A percentile compares a stretch with the other conserved stretches of the same genome.
These are phyloP conservation scores for Temnopleurus reevesii DNA, from an alignment of 53 echinoderm and acorn worm genomes.

Conservation along the genomic window DNA sequence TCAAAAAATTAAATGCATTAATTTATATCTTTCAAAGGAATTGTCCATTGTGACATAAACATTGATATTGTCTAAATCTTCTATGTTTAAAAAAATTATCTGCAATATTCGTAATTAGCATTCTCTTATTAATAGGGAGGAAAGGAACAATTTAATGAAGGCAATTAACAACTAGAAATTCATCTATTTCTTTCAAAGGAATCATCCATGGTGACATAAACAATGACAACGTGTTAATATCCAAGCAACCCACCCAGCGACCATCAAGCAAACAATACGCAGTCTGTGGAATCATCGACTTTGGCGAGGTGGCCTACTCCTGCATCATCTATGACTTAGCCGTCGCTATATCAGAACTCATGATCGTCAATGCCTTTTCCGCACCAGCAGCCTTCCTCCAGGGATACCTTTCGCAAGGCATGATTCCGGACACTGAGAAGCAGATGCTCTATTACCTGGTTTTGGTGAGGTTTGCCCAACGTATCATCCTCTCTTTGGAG, in stretches of 20 bases:
- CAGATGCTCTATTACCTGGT: constrained; percentile 9
- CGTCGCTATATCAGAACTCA: constrained; percentile 21
- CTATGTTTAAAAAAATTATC: too few species aligned
- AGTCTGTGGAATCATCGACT: constrained; percentile 64
- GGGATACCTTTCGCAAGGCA: constrained; percentile 41
- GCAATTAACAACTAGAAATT: too few species aligned
- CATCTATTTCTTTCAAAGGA: too few species aligned
- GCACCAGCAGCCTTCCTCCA: neutral
- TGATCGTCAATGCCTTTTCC: neutral
- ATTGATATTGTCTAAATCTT: too few species aligned
- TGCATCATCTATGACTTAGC: constrained; percentile 63
- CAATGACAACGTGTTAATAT: constrained; percentile 45
- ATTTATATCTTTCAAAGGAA: too few species aligned
- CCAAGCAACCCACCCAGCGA: neutral
- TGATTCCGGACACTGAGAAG: constrained; percentile 22
- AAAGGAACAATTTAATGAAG: too few species aligned
- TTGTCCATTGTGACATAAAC: too few species aligned
- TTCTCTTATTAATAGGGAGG: too few species aligned
- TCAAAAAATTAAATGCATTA: too few species aligned
- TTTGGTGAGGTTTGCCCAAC: constrained; percentile 36
- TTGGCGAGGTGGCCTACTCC: constrained; percentile 53
- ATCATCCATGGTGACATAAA: constrained; percentile 65
- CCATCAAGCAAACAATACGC: neutral
- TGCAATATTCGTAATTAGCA: too few species aligned
- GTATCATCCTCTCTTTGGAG: constrained; percentile 28